Conservation (phyloP, 2,113 vertebrate species). For the Tor tambroides region DNA sequence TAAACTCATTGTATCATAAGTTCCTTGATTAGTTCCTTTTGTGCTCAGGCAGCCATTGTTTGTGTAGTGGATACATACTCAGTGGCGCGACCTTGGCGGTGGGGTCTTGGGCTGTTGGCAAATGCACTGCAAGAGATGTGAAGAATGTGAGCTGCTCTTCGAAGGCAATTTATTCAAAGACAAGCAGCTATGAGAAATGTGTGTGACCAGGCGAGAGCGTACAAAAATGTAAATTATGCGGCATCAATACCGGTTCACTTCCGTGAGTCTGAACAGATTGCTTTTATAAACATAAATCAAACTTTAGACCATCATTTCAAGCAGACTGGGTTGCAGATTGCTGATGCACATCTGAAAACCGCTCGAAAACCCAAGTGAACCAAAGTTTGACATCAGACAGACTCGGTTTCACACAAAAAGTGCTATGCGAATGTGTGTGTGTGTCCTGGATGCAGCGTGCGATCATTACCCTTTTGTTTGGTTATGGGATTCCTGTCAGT, state of each 20-base stretch:
- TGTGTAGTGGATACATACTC: background rate
- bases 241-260: background rate
- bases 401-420: background rate
- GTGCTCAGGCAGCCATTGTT: background rate
- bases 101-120: background rate
- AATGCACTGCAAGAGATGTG: background rate
- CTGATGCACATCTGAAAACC: background rate
- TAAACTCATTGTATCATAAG: conserved; percentile 38
- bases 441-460: conserved; percentile 20
- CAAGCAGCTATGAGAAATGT: background rate
- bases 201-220: background rate
- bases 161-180: background rate
- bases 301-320: background rate
- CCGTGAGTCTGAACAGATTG: background rate
- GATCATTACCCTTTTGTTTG: conserved; percentile 59
- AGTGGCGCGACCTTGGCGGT: background rate
- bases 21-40: conserved; percentile 39
- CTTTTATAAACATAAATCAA: background rate
- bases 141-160: background rate
- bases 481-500: conserved; percentile 65
- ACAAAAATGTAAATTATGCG: background rate
- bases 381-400: background rate
- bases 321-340: background rate
- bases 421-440: conserved; percentile 10
- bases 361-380: background rate